phyloP scores from a whole-genome alignment of 2,888 invertebrate genomes.

The Leptura quadrifasciata region DNA sequence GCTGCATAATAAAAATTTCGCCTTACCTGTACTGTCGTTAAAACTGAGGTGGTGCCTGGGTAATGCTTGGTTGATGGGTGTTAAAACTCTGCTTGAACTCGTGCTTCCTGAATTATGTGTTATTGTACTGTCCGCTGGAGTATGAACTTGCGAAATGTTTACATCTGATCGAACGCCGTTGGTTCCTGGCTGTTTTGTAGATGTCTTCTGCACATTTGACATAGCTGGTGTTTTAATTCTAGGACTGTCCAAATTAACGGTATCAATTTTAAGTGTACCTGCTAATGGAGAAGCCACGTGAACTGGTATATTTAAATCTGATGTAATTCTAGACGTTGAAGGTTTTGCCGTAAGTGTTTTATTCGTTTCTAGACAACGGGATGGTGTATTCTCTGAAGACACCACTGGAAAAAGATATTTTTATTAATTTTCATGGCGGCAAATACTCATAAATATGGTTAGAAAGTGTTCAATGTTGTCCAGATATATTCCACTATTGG shows the following conservation, averaged over 20 bases:
- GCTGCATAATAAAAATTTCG: not conserved
- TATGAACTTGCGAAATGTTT: not conserved
- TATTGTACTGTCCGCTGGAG: not conserved
- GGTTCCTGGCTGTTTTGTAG: not conserved
- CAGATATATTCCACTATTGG: too few relatives aligned
- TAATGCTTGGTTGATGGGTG: conserved; percentile 47
- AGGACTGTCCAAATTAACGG: too few relatives aligned
- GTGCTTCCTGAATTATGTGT: conserved; percentile 25
- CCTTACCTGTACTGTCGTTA: conserved; percentile 49
- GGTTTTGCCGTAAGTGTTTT: not conserved
- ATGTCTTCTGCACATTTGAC: not conserved
- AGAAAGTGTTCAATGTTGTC: too few relatives aligned
- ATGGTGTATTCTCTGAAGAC: not conserved
- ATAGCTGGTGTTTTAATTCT: too few relatives aligned
- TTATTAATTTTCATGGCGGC: too few relatives aligned
- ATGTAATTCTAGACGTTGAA: not conserved
- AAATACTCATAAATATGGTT: too few relatives aligned
- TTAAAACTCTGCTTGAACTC: conserved; percentile 41
- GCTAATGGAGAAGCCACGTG: not conserved
- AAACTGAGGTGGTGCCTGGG: conserved; percentile 43
- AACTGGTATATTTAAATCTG: not conserved
- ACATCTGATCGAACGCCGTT: not conserved
- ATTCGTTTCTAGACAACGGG: not conserved
- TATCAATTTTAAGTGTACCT: too few relatives aligned
- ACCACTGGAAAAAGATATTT: not conserved